A percentile compares a stretch with the other conserved stretches of the same genome.
Conservation (phyloP, 2,113 vertebrate species). For the Coptodon rendalli region DNA sequence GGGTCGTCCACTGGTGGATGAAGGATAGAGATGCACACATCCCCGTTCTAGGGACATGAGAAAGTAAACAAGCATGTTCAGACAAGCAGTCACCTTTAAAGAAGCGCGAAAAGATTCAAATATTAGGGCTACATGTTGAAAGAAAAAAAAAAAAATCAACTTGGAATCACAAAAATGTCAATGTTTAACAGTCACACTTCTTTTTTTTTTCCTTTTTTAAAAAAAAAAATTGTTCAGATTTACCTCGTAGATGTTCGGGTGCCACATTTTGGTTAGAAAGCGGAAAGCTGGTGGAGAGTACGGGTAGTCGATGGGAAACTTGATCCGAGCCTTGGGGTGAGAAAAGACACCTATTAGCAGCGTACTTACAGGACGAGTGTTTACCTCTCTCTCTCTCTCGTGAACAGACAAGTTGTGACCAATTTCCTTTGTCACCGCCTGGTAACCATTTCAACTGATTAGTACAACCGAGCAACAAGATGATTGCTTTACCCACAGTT, state of each 20-base stretch:
- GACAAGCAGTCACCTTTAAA: not conserved
- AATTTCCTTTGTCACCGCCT: not conserved
- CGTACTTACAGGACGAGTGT: not conserved
- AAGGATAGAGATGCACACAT: conserved; percentile 94
- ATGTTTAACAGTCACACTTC: rapidly evolving
- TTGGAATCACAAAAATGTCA: not conserved
- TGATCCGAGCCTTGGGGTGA: conserved; percentile 82
- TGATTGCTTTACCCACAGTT: not conserved
- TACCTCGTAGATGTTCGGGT: conserved; percentile 98
- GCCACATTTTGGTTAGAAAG: conserved; percentile 98
- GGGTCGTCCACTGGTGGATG: conserved; percentile 91
- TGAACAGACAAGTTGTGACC: not conserved
- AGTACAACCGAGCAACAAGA: not conserved
- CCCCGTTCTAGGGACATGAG: conserved; percentile 75
- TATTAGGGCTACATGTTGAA: not conserved
- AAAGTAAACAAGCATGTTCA: not conserved
- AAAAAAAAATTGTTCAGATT: not conserved
- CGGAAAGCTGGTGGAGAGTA: conserved; percentile 95
- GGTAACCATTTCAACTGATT: not conserved
- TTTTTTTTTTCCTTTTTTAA: rapidly evolving
- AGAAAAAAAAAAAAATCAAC: rapidly evolving
- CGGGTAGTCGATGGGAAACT: conserved; percentile 92
- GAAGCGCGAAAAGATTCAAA: rapidly evolving
- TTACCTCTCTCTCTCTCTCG: not conserved
- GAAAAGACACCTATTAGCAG: not conserved